These are phyloP conservation scores for Netelia fuscicornis DNA, from an alignment of 2,888 invertebrate genomes.

Conservation along the genomic window DNA sequence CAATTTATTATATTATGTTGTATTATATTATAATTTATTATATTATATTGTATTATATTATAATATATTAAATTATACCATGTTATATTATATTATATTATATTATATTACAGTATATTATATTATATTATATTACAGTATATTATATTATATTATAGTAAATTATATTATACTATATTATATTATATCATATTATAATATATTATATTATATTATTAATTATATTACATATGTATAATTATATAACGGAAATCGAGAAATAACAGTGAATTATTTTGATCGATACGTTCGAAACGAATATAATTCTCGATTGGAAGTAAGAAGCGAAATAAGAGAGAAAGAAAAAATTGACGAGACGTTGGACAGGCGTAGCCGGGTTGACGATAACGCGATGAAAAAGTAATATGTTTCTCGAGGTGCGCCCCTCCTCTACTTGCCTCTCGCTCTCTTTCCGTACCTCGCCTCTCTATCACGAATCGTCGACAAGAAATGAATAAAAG, in stretches of 20 bases:
- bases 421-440: too few relatives aligned
- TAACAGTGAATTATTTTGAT: slow-evolving; percentile 20
- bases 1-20: too few relatives aligned
- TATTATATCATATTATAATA: too few relatives aligned
- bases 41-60: too few relatives aligned
- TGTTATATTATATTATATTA: too few relatives aligned
- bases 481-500: slow-evolving; percentile 32
- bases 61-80: too few relatives aligned
- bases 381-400: slow-evolving; percentile 41
- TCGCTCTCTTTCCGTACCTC: not conserved
- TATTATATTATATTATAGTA: too few relatives aligned
- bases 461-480: not conserved
- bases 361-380: slow-evolving; percentile 53
- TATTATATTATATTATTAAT: too few relatives aligned
- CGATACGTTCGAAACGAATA: slow-evolving; percentile 38
- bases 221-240: not conserved
- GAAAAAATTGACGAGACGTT: slow-evolving; percentile 47
- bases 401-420: slow-evolving; percentile 24
- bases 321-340: not conserved
- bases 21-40: too few relatives aligned
- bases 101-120: too few relatives aligned
- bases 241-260: not conserved
- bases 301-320: not conserved
- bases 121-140: too few relatives aligned
- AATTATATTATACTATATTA: too few relatives aligned